A percentile compares a stretch with the other conserved stretches of the same genome.
Conservation (phyloP, 2,888 invertebrate species). For the Apotomis capreana region DNA sequence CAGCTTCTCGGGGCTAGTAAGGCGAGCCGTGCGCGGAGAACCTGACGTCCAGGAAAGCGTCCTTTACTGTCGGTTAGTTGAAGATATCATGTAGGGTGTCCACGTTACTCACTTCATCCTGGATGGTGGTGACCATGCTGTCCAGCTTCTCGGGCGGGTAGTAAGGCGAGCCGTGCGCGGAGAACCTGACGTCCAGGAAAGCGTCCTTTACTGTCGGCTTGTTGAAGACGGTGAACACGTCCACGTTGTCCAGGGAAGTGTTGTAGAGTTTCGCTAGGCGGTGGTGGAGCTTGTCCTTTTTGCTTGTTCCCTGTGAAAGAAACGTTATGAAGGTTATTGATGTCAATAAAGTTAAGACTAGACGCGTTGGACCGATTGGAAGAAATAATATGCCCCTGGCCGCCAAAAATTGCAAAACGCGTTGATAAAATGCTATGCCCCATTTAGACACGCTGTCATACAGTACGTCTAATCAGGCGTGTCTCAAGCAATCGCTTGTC, state of each 20-base stretch:
- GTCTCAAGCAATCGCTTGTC: too few species aligned
- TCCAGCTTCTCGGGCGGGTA: slow-evolving; percentile 94
- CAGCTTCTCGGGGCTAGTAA: slow-evolving; percentile 94
- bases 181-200: slow-evolving; percentile 93
- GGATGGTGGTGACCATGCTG: slow-evolving; percentile 89
- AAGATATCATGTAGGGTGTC: slow-evolving; percentile 60
- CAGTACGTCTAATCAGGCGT: too few species aligned
- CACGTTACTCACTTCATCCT: slow-evolving; percentile 81
- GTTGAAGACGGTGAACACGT: slow-evolving; percentile 95
- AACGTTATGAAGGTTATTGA: not conserved
- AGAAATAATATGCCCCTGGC: too few species aligned
- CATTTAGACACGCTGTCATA: too few species aligned
- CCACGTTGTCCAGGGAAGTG: slow-evolving; percentile 91
- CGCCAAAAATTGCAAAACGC: too few species aligned
- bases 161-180: slow-evolving; percentile 97
- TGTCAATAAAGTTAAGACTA: too few species aligned
- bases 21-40: slow-evolving; percentile 98
- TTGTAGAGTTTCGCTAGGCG: slow-evolving; percentile 87
- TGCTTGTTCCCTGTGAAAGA: slow-evolving; percentile 84
- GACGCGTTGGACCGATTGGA: too few species aligned
- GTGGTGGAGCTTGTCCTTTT: slow-evolving; percentile 87
- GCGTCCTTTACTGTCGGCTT: slow-evolving; percentile 85
- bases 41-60: slow-evolving; percentile 90
- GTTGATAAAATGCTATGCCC: too few species aligned
- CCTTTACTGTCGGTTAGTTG: slow-evolving; percentile 85